Percentiles rank a stretch among this genome's conserved stretches.
Evolutionary conservation across 2,797 vertebrate species (phyloP).

Genomic region (Vultur gryphus): DNA sequence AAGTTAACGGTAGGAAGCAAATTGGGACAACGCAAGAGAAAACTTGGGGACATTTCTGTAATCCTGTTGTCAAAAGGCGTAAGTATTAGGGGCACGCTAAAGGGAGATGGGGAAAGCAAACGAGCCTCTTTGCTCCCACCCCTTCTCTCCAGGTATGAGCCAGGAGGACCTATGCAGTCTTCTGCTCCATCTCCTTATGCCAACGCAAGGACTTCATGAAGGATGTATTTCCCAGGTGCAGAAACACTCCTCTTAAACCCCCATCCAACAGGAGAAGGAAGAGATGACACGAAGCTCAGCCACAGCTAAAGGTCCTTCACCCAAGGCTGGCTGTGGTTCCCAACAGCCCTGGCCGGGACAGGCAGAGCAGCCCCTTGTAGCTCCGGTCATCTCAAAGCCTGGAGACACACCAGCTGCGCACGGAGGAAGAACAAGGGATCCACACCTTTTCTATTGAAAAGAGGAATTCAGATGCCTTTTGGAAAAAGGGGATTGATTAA

Average conservation of each 20-base stretch:
- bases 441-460: neutral
- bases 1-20: neutral
- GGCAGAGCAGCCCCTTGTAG: neutral
- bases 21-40: neutral
- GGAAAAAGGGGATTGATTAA: neutral
- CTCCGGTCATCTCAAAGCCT: neutral
- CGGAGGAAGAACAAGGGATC: neutral
- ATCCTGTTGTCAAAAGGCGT: neutral
- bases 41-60: neutral
- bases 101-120: neutral
- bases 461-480: neutral
- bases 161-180: neutral
- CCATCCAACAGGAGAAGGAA: neutral
- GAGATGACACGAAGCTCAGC: neutral
- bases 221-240: neutral
- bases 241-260: neutral
- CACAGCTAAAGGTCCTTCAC: neutral
- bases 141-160: fast-evolving
- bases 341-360: neutral
- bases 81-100: neutral
- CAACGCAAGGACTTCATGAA: neutral
- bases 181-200: neutral
- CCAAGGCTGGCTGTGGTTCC: neutral
- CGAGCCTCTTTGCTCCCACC: neutral
- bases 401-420: neutral